Evolutionary conservation across 2,797 vertebrate genomes (phyloP), one percentile per base, ranked within the genome.

Genomic region (Acanthurus tractus): DNA sequence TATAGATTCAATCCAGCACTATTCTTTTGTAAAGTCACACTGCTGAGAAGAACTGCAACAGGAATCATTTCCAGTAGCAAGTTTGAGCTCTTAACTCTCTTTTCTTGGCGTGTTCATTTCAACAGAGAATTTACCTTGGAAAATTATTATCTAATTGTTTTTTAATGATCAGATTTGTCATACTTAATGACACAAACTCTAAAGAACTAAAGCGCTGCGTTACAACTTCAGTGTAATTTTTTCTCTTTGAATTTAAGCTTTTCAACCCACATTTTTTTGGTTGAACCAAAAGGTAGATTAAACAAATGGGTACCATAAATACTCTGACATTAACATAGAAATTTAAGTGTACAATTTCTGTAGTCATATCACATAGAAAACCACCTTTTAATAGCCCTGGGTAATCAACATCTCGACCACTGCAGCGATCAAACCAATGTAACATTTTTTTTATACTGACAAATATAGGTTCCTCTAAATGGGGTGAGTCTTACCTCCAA

Each of bases 401-500:
- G 2, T 79, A 56, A 76, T 63, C 69, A 81, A 77, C 40, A 14
- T 25, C 14, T 70, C 59, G 14, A 71, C 62, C 63, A 54, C 71
- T 45, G 18, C 54, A 64, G 40, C 29, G 50, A 71, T 76, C 49
- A 50, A 75, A 70, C 25, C 45, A 50, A 81, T 45, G 54, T 55
- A 66, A 85, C 29, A 77, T 74, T 57, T 50, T 36, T 53, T 50
- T 36, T 53, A 86, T 70, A 68, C 36, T 69, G 76, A 84, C 80
- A 88, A 79, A 40, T 9, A 12, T 59, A 73, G 64, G 66, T 64
- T 83, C 53, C 63, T 71, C 56, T 69, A 73, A 74, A 69, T 71
- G 52, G 57, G 64, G 18, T 22, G 64, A 59, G 42, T 80, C 95
- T 95, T 94, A 99, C 98, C 96, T 97, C 95, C 81, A 99, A 93